Conservation (phyloP, 1,140 invertebrate genomes). For the Pseudobourletiella spinata region DNA sequence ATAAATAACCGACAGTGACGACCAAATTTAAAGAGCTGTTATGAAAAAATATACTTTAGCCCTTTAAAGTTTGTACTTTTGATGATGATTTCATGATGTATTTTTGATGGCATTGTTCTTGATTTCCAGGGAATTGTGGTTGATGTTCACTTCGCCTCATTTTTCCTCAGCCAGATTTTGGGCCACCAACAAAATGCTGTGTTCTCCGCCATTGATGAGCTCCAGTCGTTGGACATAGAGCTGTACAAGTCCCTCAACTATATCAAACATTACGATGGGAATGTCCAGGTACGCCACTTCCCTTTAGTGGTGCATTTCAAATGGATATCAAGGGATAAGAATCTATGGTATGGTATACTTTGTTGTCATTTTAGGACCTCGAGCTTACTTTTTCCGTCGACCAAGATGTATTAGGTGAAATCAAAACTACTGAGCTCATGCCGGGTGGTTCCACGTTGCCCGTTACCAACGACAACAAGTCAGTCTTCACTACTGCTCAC, state of each 20-base stretch:
- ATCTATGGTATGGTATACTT: background rate
- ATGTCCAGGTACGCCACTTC: constrained; percentile 54
- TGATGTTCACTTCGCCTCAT: constrained; percentile 96
- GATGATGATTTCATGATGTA: no score
- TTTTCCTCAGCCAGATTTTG: constrained; percentile 93
- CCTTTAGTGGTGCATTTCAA: background rate
- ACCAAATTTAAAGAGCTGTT: no score
- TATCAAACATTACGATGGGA: constrained; percentile 92
- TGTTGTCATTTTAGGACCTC: constrained; percentile 55
- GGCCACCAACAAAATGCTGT: constrained; percentile 72
- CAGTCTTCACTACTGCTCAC: constrained; percentile 39
- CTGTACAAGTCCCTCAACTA: constrained; percentile 93
- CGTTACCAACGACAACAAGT: constrained; percentile 96
- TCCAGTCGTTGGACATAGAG: constrained; percentile 91
- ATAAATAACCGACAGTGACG: no score
- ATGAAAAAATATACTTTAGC: no score
- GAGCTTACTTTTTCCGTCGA: constrained; percentile 95
- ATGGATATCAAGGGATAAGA: background rate
- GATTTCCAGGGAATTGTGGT: constrained; percentile 80
- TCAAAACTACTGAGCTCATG: constrained; percentile 81
- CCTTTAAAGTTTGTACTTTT: no score
- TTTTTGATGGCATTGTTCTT: background rate
- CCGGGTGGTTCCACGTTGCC: constrained; percentile 85
- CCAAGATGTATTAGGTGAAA: constrained; percentile 86
- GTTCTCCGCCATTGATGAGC: constrained; percentile 75